These are phyloP conservation scores for Morpho deidamia DNA, from an alignment of 2,888 invertebrate genomes.

Conservation along the genomic window DNA sequence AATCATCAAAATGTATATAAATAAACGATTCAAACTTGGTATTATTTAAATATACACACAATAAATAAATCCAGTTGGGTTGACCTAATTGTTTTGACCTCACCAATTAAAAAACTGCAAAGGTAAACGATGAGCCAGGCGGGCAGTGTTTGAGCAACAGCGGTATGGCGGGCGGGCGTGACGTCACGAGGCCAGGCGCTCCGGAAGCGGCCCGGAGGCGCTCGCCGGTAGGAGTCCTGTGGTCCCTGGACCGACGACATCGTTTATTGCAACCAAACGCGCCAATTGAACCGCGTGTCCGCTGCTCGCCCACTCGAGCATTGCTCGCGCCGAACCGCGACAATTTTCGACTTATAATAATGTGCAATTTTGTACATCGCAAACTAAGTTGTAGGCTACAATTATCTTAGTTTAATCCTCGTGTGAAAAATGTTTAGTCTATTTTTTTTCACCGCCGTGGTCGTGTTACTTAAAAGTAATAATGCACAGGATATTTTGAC, in stretches of 20 bases:
- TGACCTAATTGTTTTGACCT: conserved; percentile 74
- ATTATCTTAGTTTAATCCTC: conserved; percentile 6
- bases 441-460: conserved; percentile 32
- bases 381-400: conserved; percentile 8
- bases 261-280: conserved; percentile 63
- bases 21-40: conserved; percentile 1
- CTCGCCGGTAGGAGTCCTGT: conserved; percentile 55
- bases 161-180: conserved; percentile 33
- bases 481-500: conserved; percentile 49
- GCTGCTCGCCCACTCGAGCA: conserved; percentile 53
- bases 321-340: conserved; percentile 46
- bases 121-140: conserved; percentile 56
- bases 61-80: conserved; percentile 51
- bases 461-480: conserved; percentile 36
- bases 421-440: conserved; percentile 42
- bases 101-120: conserved; percentile 71
- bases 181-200: conserved; percentile 51
- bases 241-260: conserved; percentile 52
- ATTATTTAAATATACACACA: conserved; percentile 18
- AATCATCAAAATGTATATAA: no score
- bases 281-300: conserved; percentile 74
- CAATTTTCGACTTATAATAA: conserved; percentile 40
- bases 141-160: conserved; percentile 29
- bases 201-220: conserved; percentile 57
- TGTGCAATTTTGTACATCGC: conserved; percentile 23